Percentiles rank a stretch among this genome's conserved stretches.
Conservation (phyloP, 2,888 invertebrate genomes). For the Pantelozetes paolii region DNA sequence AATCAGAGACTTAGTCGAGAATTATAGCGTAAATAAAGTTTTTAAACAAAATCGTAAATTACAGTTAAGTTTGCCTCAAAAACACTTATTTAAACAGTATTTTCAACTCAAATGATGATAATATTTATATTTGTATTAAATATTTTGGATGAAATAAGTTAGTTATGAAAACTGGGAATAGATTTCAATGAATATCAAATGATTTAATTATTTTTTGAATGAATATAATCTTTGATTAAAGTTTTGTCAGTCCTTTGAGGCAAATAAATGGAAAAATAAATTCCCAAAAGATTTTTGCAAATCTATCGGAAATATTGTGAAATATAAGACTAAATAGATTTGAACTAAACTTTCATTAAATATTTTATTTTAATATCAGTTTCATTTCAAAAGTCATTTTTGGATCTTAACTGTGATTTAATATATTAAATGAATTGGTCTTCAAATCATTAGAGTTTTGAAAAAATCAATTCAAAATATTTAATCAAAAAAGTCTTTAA, state of each 20-base stretch:
- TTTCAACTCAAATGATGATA: not conserved
- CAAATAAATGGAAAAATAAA: slow-evolving; percentile 21
- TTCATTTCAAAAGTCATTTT: too few species aligned
- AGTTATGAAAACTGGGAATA: not conserved
- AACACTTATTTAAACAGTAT: not conserved
- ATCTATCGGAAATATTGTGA: not conserved
- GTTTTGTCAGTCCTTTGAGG: slow-evolving; percentile 12
- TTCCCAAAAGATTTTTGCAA: slow-evolving; percentile 4
- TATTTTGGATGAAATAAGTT: not conserved
- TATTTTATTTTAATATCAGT: too few species aligned
- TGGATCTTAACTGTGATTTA: not conserved
- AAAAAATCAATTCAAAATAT: too few species aligned
- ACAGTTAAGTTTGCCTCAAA: not conserved
- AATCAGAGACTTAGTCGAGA: too few species aligned
- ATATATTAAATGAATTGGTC: too few species aligned
- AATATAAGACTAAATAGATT: too few species aligned
- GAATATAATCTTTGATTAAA: slow-evolving; percentile 23
- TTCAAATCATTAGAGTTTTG: too few species aligned
- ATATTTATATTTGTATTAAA: not conserved
- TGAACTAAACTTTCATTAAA: too few species aligned
- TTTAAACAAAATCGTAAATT: slow-evolving; percentile 17
- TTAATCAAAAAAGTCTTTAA: too few species aligned
- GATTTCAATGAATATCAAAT: not conserved
- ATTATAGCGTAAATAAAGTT: not conserved
- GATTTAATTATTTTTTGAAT: not conserved